Conservation (phyloP, 1,140 invertebrate genomes). For the Megathymus violae region DNA sequence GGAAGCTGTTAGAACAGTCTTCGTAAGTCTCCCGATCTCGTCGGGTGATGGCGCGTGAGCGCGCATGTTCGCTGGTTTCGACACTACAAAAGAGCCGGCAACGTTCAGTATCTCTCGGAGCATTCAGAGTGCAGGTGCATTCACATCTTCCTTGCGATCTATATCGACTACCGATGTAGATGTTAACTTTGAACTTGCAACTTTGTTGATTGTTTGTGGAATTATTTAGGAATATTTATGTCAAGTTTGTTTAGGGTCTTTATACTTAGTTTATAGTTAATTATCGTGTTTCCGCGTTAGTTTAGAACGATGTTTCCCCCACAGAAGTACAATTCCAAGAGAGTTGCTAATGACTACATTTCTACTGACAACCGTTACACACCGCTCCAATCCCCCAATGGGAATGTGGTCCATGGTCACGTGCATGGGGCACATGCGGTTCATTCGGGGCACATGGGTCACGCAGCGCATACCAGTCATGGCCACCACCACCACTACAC, state of each 20-base stretch:
- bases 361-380: constrained; percentile 72
- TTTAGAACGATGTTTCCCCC: constrained; percentile 40
- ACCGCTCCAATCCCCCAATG: constrained; percentile 75
- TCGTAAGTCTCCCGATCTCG: background rate
- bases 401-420: constrained; percentile 63
- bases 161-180: background rate
- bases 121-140: background rate
- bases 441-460: constrained; percentile 87
- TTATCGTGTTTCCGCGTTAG: constrained; percentile 20
- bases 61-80: constrained; percentile 9
- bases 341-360: constrained; percentile 84
- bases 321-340: constrained; percentile 79
- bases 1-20: constrained; percentile 1
- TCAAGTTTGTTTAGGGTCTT: background rate
- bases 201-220: background rate
- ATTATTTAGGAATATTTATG: constrained; percentile 1
- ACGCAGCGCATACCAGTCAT: constrained; percentile 82
- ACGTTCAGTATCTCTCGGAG: background rate
- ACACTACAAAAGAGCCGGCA: background rate
- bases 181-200: background rate
- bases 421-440: constrained; percentile 82
- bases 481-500: constrained; percentile 85
- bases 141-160: background rate
- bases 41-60: background rate
- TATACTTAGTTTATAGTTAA: background rate